These are phyloP conservation scores for Cichlasoma orientale DNA, from an alignment of 2,797 vertebrate genomes.

Conservation along the genomic window DNA sequence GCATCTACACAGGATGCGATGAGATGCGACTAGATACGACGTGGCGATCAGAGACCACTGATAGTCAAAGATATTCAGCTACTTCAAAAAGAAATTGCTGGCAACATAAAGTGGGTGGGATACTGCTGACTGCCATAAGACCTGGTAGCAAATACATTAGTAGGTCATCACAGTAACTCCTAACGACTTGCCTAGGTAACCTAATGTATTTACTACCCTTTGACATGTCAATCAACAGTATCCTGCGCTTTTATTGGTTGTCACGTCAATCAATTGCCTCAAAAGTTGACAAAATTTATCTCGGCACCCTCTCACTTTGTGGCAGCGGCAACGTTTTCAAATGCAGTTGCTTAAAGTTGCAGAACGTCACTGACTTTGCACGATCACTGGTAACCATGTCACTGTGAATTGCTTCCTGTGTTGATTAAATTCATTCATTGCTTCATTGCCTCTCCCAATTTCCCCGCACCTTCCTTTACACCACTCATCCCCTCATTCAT, in stretches of 20 bases:
- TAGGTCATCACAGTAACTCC: no score
- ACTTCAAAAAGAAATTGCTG: background rate
- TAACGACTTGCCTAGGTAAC: no score
- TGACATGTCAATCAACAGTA: no score
- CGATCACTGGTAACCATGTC: no score
- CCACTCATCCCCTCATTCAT: background rate
- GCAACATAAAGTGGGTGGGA: background rate
- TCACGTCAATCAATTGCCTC: no score
- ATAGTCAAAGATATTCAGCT: background rate
- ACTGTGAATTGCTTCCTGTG: no score
- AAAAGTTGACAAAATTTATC: no score
- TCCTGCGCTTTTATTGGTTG: no score
- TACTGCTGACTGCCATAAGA: background rate
- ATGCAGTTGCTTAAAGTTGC: background rate
- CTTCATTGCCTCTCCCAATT: background rate
- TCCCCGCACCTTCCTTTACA: background rate
- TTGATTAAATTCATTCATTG: no score
- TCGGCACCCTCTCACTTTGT: background rate
- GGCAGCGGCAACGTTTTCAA: background rate
- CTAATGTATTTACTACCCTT: no score
- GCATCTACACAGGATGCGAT: background rate
- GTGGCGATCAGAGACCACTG: background rate
- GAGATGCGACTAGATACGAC: background rate
- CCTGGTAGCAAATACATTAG: background rate
- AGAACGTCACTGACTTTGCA: background rate